Evolutionary conservation across 2,888 invertebrate genomes (phyloP).

Genomic region (Eupithecia exiguata): DNA sequence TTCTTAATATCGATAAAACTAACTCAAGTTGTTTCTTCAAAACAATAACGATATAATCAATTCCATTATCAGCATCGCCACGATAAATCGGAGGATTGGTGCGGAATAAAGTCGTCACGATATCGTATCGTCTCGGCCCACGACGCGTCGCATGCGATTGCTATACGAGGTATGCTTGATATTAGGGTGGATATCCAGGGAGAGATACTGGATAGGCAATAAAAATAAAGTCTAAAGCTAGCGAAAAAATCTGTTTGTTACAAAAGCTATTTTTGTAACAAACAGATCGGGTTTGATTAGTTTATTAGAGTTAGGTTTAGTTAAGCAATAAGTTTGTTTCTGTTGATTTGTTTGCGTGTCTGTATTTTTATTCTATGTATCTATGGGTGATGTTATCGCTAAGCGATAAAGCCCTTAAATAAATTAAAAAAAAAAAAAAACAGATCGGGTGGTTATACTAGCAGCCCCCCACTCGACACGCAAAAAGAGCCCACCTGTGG

Average conservation of each 20-base stretch:
- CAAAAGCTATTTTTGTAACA: neutral
- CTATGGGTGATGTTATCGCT: too few relatives aligned
- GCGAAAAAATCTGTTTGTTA: neutral
- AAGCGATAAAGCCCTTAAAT: too few relatives aligned
- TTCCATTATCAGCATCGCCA: constrained; percentile 38
- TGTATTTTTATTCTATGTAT: too few relatives aligned
- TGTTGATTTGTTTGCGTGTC: too few relatives aligned
- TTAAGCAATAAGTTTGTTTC: too few relatives aligned
- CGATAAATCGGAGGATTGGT: constrained; percentile 65
- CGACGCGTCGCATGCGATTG: constrained; percentile 51
- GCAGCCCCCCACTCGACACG: too few relatives aligned
- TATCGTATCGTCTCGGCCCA: constrained; percentile 66
- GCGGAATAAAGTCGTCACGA: constrained; percentile 77
- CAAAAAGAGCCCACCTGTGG: too few relatives aligned
- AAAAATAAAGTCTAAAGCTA: neutral
- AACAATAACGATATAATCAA: constrained; percentile 33
- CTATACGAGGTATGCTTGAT: constrained; percentile 48
- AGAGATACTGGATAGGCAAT: constrained; percentile 5
- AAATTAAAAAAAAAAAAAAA: too few relatives aligned
- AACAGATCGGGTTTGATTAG: too few relatives aligned
- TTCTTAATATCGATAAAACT: neutral
- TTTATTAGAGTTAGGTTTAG: too few relatives aligned
- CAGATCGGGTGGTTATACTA: too few relatives aligned
- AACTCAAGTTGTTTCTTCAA: constrained; percentile 12
- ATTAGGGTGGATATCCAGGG: neutral